These are phyloP conservation scores for Cydia splendana DNA, from an alignment of 1,140 invertebrate species.

Conservation along the genomic window DNA sequence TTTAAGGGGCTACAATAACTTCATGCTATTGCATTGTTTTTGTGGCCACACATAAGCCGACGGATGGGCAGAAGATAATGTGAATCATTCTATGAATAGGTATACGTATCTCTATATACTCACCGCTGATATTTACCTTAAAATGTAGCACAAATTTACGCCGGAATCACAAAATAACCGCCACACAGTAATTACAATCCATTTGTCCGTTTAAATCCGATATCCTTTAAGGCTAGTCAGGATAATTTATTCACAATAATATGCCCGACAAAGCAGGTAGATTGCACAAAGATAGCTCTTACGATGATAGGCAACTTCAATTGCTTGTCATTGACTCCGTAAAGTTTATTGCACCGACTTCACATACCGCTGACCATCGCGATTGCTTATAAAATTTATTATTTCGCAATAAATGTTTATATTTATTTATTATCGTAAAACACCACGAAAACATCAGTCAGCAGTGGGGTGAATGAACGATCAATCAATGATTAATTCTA, in stretches of 20 bases:
- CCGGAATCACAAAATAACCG: conserved; percentile 48
- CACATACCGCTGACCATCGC: conserved; percentile 58
- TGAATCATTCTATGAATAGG: conserved; percentile 41
- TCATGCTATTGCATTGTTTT: conserved; percentile 12
- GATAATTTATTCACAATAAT: conserved; percentile 69
- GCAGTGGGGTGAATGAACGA: conserved; percentile 74
- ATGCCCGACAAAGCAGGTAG: conserved; percentile 72
- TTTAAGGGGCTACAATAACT: neutral
- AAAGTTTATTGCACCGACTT: conserved; percentile 69
- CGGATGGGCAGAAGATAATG: conserved; percentile 34
- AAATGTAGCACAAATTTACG: conserved; percentile 23
- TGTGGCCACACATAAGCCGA: conserved; percentile 30
- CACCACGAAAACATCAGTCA: conserved; percentile 75
- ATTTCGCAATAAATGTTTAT: conserved; percentile 68
- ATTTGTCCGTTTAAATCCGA: conserved; percentile 56
- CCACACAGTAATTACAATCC: conserved; percentile 52
- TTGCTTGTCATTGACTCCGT: conserved; percentile 50
- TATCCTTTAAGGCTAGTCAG: conserved; percentile 57
- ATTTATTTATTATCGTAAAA: conserved; percentile 76
- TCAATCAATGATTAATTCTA: conserved; percentile 69
- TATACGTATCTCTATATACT: conserved; percentile 52
- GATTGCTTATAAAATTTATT: conserved; percentile 48
- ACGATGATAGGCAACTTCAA: conserved; percentile 49
- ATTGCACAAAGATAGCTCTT: conserved; percentile 68
- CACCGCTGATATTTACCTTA: conserved; percentile 57